Percentiles rank a stretch among this genome's conserved stretches.
These are phyloP conservation scores for Amphimallon solstitiale DNA, from an alignment of 2,888 invertebrate genomes.

Conservation along the genomic window DNA sequence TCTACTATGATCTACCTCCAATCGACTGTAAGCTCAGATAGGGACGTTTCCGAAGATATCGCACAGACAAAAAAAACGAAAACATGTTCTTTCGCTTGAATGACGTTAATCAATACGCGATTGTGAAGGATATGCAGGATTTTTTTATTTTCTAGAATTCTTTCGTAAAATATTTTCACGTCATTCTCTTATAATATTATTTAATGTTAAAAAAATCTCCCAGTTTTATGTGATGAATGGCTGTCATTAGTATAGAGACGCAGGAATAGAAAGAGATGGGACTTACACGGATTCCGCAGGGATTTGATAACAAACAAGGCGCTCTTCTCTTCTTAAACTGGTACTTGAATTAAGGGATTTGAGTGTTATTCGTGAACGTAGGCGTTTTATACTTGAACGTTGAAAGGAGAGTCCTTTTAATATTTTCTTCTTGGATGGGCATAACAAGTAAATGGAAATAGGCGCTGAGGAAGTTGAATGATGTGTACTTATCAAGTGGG, in stretches of 20 bases:
- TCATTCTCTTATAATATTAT: too few relatives aligned
- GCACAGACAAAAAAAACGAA: not conserved
- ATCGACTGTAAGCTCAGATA: conserved; percentile 15
- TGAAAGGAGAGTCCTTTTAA: conserved; percentile 3
- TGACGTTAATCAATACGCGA: not conserved
- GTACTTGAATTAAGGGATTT: conserved; percentile 2
- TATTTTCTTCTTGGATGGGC: conserved; percentile 1
- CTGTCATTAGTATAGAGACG: not conserved
- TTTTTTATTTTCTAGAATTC: not conserved
- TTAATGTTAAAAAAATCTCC: not conserved
- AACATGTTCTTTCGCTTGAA: not conserved
- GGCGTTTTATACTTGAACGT: not conserved
- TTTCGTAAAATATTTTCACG: too few relatives aligned
- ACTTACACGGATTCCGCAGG: not conserved
- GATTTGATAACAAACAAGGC: conserved; percentile 2
- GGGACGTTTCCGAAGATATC: not conserved
- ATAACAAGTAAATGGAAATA: not conserved
- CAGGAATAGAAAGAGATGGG: too few relatives aligned
- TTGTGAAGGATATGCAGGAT: not conserved
- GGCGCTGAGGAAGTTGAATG: not conserved
- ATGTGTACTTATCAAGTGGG: not conserved
- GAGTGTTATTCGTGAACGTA: not conserved
- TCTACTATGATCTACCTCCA: conserved; percentile 12
- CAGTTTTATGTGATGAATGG: not conserved
- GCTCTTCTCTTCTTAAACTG: conserved; percentile 2